These are phyloP conservation scores for Iselma pallidipennis DNA, from an alignment of 2,888 invertebrate species.

Conservation along the genomic window DNA sequence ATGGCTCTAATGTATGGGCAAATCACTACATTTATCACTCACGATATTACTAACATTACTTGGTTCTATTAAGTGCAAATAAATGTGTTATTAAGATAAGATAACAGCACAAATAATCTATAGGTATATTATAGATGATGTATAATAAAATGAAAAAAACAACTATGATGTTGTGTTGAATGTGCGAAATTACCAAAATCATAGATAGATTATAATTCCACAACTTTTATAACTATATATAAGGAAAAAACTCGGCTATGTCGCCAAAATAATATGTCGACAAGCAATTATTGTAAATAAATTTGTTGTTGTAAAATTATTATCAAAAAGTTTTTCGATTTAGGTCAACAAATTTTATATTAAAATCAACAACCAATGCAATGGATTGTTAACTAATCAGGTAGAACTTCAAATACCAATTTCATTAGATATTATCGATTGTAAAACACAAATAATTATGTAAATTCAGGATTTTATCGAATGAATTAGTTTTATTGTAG, in stretches of 20 bases:
- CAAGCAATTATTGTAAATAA: too few relatives aligned
- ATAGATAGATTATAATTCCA: too few relatives aligned
- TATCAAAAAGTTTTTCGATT: neutral
- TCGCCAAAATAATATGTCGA: too few relatives aligned
- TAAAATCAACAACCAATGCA: neutral
- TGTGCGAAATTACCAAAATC: neutral
- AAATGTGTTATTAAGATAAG: constrained; percentile 41
- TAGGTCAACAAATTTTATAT: neutral
- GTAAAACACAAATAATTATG: neutral
- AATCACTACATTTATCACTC: constrained; percentile 13
- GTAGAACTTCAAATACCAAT: neutral
- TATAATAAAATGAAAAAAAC: neutral
- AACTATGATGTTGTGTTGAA: neutral
- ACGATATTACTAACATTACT: constrained; percentile 25
- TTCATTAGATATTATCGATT: neutral
- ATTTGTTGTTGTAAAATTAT: neutral
- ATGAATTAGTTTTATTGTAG: neutral
- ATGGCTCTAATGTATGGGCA: constrained; percentile 5
- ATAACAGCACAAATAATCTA: constrained; percentile 26
- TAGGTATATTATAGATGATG: constrained; percentile 7
- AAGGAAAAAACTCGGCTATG: too few relatives aligned
- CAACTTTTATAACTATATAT: too few relatives aligned
- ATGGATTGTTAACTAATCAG: neutral
- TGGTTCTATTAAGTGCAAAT: constrained; percentile 34
- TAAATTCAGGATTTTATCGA: neutral